Base-by-base conservation (phyloP, 2,888 invertebrate genomes). In the Glaucopsyche alexis region DNA sequence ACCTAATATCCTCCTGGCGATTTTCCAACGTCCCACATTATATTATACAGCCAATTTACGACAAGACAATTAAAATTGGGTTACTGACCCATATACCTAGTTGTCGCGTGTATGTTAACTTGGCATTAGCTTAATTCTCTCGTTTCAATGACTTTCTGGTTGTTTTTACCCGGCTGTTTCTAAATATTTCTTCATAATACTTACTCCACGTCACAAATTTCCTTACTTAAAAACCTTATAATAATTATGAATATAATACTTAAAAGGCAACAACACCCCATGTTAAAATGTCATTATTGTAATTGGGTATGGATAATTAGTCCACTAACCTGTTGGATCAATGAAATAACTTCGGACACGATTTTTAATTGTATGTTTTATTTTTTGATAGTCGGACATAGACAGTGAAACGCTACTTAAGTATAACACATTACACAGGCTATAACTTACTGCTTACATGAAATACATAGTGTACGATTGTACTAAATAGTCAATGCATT, bases 61-160 rank as follows among this genome's bases (percentile, higher is more conserved):
- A 60, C 60, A 29, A 60, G 29, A 29, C 60, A 60, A 60, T 38
- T 60, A 29, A 29, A 60, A 60, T 38, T 60, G 60, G 60, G 60
- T 60, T 60, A 60, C 60, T 60, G 60, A 13, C 16, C 60, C 11
- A 60, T 29, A 60, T 38, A 14, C 60, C 60, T 60, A 29, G 29
- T 38, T 60, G 29, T 55, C 52, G 19, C 55, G 11, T 60, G 38
- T 60, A 29, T 29, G 60, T 19, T 16, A 9, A 60, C n/a, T n/a
- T n/a, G 55, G 55, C 14, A 29, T 60, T 13, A 60, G 29, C 60
- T 60, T 60, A 29, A 38, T 60, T 11, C 14, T 60, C 55, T 55
- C 55, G 11, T 19, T 55, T 19, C 19, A 42, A 19, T 16, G 19
- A 55, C 19, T 55, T 55, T 19, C 55, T 55, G 19, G 16, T 16